phyloP scores from a whole-genome alignment of 2,113 vertebrate species.

The Sitta europaea region DNA sequence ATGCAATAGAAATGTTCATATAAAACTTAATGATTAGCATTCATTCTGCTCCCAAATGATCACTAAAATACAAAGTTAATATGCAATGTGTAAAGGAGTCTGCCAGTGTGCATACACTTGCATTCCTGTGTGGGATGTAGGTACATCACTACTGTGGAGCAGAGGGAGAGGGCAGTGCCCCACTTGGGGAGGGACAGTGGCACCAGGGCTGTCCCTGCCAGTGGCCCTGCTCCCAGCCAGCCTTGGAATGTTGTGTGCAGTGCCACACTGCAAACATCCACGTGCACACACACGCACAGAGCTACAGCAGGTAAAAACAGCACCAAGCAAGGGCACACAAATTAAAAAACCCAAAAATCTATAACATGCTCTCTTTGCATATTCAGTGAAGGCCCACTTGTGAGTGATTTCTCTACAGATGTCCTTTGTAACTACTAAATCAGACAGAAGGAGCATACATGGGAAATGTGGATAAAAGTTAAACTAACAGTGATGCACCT shows the following conservation, averaged over 20 bases:
- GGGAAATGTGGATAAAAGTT: not conserved
- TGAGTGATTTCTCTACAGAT: not conserved
- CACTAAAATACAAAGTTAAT: constrained; percentile 34
- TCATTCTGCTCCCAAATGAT: constrained; percentile 25
- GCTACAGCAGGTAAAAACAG: not conserved
- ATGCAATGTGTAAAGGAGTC: not conserved
- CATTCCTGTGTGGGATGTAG: not conserved
- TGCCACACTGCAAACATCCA: accelerated
- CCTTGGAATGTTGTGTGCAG: accelerated
- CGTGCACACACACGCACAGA: not conserved
- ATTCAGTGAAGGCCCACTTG: not conserved
- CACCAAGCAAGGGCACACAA: not conserved
- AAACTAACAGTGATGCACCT: not conserved
- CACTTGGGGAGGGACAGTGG: not conserved
- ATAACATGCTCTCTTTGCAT: not conserved
- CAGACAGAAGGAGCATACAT: not conserved
- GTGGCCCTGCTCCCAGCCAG: accelerated
- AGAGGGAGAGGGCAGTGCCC: not conserved
- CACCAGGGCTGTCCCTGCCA: not conserved
- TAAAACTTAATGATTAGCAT: constrained; percentile 43
- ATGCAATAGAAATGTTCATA: not conserved
- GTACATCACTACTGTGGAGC: not conserved
- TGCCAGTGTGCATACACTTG: not conserved
- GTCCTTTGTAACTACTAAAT: not conserved
- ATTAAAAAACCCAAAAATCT: not conserved